phyloP scores from a whole-genome alignment of 2,888 invertebrate species.

The Pharmacophagus antenor region DNA sequence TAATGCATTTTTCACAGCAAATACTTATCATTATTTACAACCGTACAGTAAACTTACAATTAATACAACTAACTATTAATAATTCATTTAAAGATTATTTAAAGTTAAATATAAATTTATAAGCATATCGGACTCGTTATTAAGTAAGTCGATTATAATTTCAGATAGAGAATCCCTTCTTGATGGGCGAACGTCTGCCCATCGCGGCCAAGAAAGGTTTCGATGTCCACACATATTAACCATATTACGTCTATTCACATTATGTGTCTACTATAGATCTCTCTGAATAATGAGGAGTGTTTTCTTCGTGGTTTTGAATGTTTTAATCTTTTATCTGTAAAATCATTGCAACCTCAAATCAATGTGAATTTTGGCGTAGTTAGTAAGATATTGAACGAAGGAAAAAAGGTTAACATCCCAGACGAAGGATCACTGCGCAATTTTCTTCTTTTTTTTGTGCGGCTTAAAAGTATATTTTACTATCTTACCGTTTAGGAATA shows the following conservation, averaged over 20 bases:
- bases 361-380: constrained; percentile 28
- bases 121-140: too few relatives aligned
- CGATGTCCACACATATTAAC: constrained; percentile 78
- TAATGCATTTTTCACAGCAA: neutral
- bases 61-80: too few relatives aligned
- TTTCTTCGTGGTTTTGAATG: constrained; percentile 34
- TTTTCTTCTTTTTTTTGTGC: constrained; percentile 23
- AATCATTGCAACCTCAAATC: constrained; percentile 54
- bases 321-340: constrained; percentile 38
- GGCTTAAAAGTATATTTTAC: neutral
- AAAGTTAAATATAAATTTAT: too few relatives aligned
- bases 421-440: constrained; percentile 31
- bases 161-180: constrained; percentile 89
- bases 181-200: constrained; percentile 92
- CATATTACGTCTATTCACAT: constrained; percentile 41
- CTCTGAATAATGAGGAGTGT: constrained; percentile 19
- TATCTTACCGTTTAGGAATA: neutral
- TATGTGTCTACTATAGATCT: constrained; percentile 40
- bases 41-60: neutral
- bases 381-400: constrained; percentile 15
- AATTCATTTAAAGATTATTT: too few relatives aligned
- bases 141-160: constrained; percentile 45
- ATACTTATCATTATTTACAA: neutral
- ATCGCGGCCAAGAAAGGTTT: constrained; percentile 96
- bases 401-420: constrained; percentile 26